Base-by-base conservation (phyloP, 2,797 vertebrate genomes). In the Phaenicophaeus curvirostris region DNA sequence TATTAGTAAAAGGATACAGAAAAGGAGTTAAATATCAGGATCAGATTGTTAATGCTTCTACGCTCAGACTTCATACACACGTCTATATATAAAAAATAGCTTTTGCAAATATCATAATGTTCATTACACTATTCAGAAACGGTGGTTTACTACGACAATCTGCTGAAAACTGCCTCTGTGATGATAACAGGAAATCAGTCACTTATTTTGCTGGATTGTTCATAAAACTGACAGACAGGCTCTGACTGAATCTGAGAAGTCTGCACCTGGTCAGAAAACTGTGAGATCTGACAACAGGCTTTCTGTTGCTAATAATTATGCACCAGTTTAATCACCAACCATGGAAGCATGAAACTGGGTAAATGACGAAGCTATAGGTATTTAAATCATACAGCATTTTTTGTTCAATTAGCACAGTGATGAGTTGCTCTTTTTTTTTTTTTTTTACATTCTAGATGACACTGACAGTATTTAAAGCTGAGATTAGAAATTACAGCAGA, bases 251-350 rank as follows among this genome's bases (percentile, higher is more conserved):
- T 96, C 94, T 0, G 8, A 96, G 97, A 96, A 96, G 95, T 94
- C 96, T 98, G 98, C 98, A 98, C 98, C 98, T 98, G 98, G 98
- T 97, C 98, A 98, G 98, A 98, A 98, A 97, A 97, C 96, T 95
- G 88, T 86, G 89, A 89, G 94, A 97, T 93, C 94, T 95, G 97
- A 98, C 97, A 98, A 97, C 96, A 91, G 96, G 83, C 94, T 96
- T 86, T 97, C 97, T 97, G 94, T 95, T 96, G 87, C 97, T 98
- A 98, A 98, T 98, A 98, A 98, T 97, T 97, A 98, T 74, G 96
- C 92, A 94, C 96, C 96, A 95, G 96, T 97, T 97, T 98, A 98
- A 98, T 98, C 97, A 98, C 93, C 96, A 97, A 96, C 95, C 95
- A 97, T 97, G 96, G 97, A 97, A 97, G 96, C 96, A 90, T 39